Conservation (phyloP, 1,140 invertebrate genomes). For the Rhopalosiphum maidis region DNA sequence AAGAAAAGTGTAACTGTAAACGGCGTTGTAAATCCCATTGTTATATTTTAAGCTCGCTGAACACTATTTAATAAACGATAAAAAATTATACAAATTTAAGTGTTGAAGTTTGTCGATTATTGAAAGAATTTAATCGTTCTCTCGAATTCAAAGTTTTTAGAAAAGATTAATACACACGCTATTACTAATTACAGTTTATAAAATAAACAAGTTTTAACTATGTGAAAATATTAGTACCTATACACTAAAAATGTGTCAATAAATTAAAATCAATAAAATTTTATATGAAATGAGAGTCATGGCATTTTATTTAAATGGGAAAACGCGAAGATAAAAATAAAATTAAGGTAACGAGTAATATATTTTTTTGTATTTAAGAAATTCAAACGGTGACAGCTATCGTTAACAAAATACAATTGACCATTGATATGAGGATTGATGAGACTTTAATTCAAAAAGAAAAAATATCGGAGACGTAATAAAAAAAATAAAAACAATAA, state of each 20-base stretch:
- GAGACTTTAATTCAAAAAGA: background rate
- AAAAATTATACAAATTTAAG: background rate
- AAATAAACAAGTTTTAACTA: no score
- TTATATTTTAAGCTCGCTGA: background rate
- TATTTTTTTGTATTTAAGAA: background rate
- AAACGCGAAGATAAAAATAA: background rate
- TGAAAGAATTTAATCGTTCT: no score
- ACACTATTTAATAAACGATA: background rate
- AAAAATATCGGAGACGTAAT: background rate
- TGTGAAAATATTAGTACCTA: no score
- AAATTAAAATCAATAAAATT: no score
- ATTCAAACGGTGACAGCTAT: background rate
- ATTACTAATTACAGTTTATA: no score
- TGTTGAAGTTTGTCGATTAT: background rate
- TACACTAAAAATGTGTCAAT: no score
- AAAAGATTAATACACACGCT: no score
- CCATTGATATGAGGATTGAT: background rate
- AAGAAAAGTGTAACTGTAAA: background rate
- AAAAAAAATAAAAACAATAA: background rate
- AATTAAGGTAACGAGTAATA: background rate
- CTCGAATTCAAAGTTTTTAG: no score
- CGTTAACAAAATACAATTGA: background rate
- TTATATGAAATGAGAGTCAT: background rate
- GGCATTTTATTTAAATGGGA: background rate
- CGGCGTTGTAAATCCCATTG: background rate